These are phyloP conservation scores for Lycocorax pyrrhopterus DNA, from an alignment of 2,113 vertebrate species.

Conservation along the genomic window DNA sequence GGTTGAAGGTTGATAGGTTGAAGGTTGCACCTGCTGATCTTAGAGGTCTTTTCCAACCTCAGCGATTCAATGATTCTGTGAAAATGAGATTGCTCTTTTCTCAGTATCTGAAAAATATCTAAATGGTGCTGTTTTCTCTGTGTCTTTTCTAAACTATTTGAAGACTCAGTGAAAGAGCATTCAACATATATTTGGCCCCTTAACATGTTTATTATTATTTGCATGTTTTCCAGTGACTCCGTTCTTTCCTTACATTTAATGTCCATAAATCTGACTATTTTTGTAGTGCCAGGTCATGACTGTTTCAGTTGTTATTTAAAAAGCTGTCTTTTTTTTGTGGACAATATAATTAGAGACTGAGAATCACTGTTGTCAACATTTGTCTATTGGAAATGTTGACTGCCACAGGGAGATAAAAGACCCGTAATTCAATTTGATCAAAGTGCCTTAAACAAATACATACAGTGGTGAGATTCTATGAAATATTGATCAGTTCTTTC, in stretches of 20 bases:
- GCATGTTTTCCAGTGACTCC: background rate
- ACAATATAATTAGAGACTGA: background rate
- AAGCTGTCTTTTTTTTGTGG: background rate
- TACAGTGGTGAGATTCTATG: background rate
- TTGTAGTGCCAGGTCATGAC: background rate
- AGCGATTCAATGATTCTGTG: background rate
- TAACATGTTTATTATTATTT: background rate
- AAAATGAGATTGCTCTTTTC: background rate
- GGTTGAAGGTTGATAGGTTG: too few relatives aligned
- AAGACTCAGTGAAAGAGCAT: background rate
- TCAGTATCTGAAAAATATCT: background rate
- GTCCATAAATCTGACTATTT: slow-evolving; percentile 11
- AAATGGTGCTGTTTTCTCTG: background rate
- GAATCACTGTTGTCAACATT: background rate
- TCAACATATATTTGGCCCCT: background rate
- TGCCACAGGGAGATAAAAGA: slow-evolving; percentile 3
- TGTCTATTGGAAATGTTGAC: background rate
- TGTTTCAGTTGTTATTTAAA: background rate
- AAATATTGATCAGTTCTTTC: slow-evolving; percentile 27
- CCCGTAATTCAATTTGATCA: slow-evolving; percentile 36
- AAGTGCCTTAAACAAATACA: slow-evolving; percentile 5
- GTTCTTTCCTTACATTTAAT: background rate
- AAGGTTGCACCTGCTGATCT: background rate
- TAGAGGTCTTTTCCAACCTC: background rate
- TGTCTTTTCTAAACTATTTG: background rate